Conservation (phyloP, 2,113 vertebrate species). For the Mirounga angustirostris region DNA sequence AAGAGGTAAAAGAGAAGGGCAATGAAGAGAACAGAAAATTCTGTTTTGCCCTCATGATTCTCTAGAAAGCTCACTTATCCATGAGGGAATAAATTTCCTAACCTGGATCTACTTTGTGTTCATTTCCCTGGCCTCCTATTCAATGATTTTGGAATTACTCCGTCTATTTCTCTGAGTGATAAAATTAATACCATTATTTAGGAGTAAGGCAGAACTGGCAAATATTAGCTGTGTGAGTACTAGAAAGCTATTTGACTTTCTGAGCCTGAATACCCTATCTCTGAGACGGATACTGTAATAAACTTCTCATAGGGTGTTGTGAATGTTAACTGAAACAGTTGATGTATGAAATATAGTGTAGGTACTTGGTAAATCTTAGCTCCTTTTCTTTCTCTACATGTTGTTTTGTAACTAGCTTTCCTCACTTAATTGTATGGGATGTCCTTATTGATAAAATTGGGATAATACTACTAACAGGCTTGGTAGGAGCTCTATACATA, state of each 20-base stretch:
- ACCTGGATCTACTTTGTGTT: background rate
- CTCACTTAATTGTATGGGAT: background rate
- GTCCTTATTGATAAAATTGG: background rate
- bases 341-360: background rate
- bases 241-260: background rate
- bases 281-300: background rate
- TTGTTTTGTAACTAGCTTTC: background rate
- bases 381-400: background rate
- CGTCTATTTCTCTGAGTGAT: background rate
- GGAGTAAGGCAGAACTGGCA: background rate
- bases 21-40: background rate
- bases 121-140: background rate
- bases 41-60: background rate
- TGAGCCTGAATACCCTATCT: background rate
- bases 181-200: background rate
- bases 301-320: background rate
- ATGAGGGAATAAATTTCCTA: no score
- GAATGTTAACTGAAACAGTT: background rate
- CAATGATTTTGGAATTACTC: background rate
- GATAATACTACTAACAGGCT: background rate
- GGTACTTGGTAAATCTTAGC: background rate
- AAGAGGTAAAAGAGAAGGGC: background rate
- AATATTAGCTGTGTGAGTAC: background rate
- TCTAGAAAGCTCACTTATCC: background rate
- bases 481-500: background rate